phyloP scores from a whole-genome alignment of 2,113 vertebrate genomes.

The Neolamprologus longior region DNA sequence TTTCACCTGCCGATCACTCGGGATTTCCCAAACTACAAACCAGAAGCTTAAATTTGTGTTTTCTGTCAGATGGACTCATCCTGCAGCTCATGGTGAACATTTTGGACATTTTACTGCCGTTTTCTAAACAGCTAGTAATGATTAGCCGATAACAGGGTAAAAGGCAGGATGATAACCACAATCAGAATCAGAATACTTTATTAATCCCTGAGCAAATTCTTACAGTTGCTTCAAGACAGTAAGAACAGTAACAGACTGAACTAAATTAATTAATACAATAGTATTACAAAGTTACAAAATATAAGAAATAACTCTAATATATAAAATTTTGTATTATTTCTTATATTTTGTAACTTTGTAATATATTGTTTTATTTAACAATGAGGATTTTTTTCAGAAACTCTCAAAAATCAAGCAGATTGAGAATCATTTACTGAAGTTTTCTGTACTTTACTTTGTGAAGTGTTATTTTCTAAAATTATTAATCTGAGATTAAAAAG shows the following conservation, averaged over 20 bases:
- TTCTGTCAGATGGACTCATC: background rate
- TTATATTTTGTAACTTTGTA: background rate
- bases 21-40: background rate
- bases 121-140: background rate
- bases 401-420: background rate
- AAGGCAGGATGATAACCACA: background rate
- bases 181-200: background rate
- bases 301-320: background rate
- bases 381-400: background rate
- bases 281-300: background rate
- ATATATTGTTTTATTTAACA: background rate
- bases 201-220: background rate
- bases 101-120: background rate
- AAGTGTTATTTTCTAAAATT: background rate
- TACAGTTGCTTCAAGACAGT: background rate
- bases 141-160: background rate
- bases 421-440: background rate
- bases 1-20: rapidly evolving
- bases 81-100: background rate
- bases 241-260: background rate
- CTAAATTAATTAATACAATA: background rate
- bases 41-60: background rate
- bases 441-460: background rate
- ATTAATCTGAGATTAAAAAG: background rate
- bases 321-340: background rate